Evolutionary conservation across 2,797 vertebrate genomes (phyloP).

Genomic region (Microcaecilia unicolor): DNA sequence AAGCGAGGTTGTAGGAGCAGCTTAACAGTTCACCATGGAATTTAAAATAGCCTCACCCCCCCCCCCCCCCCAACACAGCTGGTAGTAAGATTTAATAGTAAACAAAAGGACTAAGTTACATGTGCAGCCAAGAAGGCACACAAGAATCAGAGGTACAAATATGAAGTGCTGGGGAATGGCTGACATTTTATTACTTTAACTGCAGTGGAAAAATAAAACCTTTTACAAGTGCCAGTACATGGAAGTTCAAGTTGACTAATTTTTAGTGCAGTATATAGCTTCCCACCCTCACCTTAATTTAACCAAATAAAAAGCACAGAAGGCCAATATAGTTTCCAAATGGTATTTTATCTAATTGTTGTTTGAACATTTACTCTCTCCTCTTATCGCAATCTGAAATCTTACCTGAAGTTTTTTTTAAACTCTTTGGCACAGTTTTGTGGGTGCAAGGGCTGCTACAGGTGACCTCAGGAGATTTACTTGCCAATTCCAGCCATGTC

Average conservation of each 20-base stretch:
- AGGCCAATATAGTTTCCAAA: constrained; percentile 61
- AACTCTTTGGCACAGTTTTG: constrained; percentile 82
- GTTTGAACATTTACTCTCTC: constrained; percentile 46
- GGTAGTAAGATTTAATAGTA: too few relatives aligned
- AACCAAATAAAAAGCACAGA: constrained; percentile 61
- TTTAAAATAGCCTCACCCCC: too few relatives aligned
- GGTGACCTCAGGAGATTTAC: constrained; percentile 43
- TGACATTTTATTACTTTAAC: constrained; percentile 86
- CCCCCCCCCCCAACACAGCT: too few relatives aligned
- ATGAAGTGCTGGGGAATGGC: constrained; percentile 75
- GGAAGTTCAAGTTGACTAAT: too few relatives aligned
- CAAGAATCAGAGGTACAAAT: constrained; percentile 51
- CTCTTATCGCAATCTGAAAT: constrained; percentile 51
- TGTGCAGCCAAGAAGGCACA: constrained; percentile 2
- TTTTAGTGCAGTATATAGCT: constrained; percentile 72
- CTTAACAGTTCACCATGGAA: too few relatives aligned
- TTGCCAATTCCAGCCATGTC: constrained; percentile 40
- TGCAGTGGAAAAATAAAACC: constrained; percentile 98
- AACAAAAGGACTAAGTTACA: too few relatives aligned
- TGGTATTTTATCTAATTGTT: constrained; percentile 50
- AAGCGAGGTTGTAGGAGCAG: too few relatives aligned
- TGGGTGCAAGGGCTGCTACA: constrained; percentile 53
- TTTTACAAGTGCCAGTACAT: constrained; percentile 92
- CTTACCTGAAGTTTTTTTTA: constrained; percentile 54
- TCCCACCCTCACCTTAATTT: constrained; percentile 50